Evolutionary conservation across 2,113 vertebrate genomes (phyloP), one percentile per base, ranked within the genome.

Genomic region (Passer domesticus): DNA sequence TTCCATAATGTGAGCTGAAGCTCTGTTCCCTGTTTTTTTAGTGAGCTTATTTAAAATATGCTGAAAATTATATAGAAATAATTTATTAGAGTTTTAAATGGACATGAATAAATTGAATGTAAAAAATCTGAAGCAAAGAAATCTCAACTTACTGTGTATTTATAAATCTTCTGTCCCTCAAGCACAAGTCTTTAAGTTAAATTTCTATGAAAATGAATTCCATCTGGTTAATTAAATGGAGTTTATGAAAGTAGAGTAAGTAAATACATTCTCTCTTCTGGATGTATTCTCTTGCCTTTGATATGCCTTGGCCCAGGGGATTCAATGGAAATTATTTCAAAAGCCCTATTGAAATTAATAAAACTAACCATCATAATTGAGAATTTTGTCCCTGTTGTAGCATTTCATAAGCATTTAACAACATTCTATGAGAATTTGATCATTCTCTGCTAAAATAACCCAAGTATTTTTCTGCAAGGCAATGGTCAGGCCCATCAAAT

Each of bases 331-430:
- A 90, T 80, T 20, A 66, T 73, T 91, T 85, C 59, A 50, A 88
- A 95, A 91, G 12, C 27, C 21, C 13, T 67, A 53, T 41, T 92
- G 86, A 95, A 94, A 95, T 96, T 83, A 95, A 52, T 84, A 91
- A 92, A 96, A 81, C 50, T 74, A 95, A 89, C 89, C 16, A 10
- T 24, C 16, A n/a, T 89, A 88, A 88, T 78, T 52, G 72, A 90
- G 44, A 90, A 60, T 95, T 92, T 93, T 86, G 16, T 91, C 60
- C 50, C 17, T 68, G 35, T 33, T 90, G 20, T 90, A 88, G 41
- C 47, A 49, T 64, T 88, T 72, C 44, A 19, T 24, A 46, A 47
- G 10, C 13, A 18, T 56, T 82, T 72, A 79, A 56, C 33, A 78
- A 7, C 10, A 66, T 78, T 92, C 22, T 55, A 12, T 31, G 22